Conservation (phyloP, 2,888 invertebrate genomes). For the Lithophane socia region DNA sequence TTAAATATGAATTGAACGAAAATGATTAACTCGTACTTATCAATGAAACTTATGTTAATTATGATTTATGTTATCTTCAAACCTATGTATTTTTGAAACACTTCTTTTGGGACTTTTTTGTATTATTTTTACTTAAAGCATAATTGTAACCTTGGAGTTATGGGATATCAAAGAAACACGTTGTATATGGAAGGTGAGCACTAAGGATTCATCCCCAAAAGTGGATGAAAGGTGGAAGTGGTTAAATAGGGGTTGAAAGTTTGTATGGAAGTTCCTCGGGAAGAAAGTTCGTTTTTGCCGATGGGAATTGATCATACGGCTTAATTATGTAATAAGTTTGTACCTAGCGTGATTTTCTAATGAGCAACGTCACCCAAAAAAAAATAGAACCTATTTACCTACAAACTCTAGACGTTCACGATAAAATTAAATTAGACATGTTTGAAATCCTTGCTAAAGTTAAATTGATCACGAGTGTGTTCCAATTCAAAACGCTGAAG, state of each 20-base stretch:
- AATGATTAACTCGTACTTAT: no score
- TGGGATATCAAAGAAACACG: no score
- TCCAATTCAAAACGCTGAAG: slow-evolving; percentile 47
- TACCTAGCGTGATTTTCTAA: neutral
- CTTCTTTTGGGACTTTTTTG: no score
- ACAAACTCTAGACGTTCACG: neutral
- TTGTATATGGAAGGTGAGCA: neutral
- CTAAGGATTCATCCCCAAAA: neutral
- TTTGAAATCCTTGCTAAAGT: slow-evolving; percentile 43
- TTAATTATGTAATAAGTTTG: neutral
- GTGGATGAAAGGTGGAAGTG: neutral
- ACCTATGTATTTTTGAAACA: no score
- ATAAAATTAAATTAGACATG: slow-evolving; percentile 30
- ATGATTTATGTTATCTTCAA: no score
- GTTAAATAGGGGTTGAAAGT: neutral
- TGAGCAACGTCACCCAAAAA: neutral
- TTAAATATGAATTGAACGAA: no score
- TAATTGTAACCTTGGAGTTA: no score
- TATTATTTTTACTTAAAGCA: no score
- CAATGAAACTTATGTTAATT: no score
- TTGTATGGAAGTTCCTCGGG: no score
- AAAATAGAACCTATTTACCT: neutral
- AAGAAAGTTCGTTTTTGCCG: neutral
- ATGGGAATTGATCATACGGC: neutral
- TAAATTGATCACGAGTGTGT: slow-evolving; percentile 52